Evolutionary conservation across 2,888 invertebrate species (phyloP), one percentile per base, ranked within the genome.

Genomic region (Dastarcus helophoroides): DNA sequence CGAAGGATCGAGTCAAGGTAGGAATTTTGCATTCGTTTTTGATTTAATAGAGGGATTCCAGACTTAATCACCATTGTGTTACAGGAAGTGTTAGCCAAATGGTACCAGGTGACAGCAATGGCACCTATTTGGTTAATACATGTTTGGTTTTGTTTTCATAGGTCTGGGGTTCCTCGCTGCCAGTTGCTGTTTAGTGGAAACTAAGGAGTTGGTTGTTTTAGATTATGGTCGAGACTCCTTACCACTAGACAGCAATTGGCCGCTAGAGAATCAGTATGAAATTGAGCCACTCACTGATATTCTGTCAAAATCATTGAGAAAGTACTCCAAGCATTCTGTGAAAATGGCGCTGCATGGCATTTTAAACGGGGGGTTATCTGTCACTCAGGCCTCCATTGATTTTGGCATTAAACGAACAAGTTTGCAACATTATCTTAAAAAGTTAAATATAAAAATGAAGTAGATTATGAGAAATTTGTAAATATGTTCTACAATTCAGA

Each of bases 1-100:
- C 42, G 79, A 79, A 67, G 78, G 69, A 60, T 75, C 75, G 52
- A 73, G 74, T 67, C 76, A 77, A 70, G 76, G 77, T 78, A 55
- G 62, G 8, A 2, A n/a, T 17, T 12, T 23, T 23, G 7, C 23
- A 10, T 12, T 13, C 12, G 2, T 6, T 22, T 22, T 22, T 22
- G 6, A 7, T 7, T 4, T 9, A 22, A 3, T 4, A 4, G 3
- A 22, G 22, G 6, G 22, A 4, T 3, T 22, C 9, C 26, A 4
- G 26, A 26, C 14, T 3, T 14, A 11, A 9, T 23, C 13, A n/a
- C n/a, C n/a, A n/a, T n/a, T n/a, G n/a, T n/a, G n/a, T n/a, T n/a
- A n/a, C n/a, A n/a, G n/a, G n/a, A n/a, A n/a, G n/a, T n/a, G n/a
- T n/a, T n/a, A n/a, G n/a, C n/a, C n/a, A n/a, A n/a, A 17, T 7